A percentile compares a stretch with the other conserved stretches of the same genome.
phyloP scores from a whole-genome alignment of 2,888 invertebrate genomes.

The Chrysodeixis includens region DNA sequence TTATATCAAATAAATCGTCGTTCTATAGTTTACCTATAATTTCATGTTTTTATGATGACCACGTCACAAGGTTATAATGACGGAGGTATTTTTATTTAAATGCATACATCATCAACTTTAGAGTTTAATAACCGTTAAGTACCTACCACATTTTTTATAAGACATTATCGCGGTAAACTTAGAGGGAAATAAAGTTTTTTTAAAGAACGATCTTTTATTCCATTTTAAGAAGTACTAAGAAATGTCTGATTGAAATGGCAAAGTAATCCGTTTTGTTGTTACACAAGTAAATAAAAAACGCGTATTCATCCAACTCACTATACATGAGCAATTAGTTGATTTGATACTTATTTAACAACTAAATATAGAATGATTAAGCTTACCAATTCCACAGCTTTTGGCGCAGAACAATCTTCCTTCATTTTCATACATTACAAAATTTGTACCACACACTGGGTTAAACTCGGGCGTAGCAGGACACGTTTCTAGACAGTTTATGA shows the following conservation, averaged over 20 bases:
- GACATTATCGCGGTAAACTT: no score
- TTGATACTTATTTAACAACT: no score
- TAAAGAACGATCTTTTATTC: no score
- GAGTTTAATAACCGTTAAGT: not conserved
- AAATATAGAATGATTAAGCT: constrained; percentile 54
- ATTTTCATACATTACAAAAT: constrained; percentile 79
- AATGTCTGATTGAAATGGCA: no score
- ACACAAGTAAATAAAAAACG: no score
- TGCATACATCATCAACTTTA: not conserved
- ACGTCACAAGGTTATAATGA: not conserved
- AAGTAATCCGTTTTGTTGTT: no score
- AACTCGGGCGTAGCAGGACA: constrained; percentile 71
- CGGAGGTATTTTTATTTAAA: not conserved
- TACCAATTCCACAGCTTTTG: constrained; percentile 78
- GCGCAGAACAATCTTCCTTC: constrained; percentile 77
- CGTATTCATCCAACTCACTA: no score
- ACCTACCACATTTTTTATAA: not conserved
- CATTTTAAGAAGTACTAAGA: no score
- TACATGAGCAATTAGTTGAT: no score
- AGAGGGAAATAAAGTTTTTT: no score
- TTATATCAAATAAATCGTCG: not conserved
- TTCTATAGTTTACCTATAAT: not conserved
- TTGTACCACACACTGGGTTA: constrained; percentile 84
- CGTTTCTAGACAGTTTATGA: constrained; percentile 40
- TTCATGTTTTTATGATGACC: not conserved